Evolutionary conservation across 2,797 vertebrate genomes (phyloP).

Genomic region (Cottoperca gobio): DNA sequence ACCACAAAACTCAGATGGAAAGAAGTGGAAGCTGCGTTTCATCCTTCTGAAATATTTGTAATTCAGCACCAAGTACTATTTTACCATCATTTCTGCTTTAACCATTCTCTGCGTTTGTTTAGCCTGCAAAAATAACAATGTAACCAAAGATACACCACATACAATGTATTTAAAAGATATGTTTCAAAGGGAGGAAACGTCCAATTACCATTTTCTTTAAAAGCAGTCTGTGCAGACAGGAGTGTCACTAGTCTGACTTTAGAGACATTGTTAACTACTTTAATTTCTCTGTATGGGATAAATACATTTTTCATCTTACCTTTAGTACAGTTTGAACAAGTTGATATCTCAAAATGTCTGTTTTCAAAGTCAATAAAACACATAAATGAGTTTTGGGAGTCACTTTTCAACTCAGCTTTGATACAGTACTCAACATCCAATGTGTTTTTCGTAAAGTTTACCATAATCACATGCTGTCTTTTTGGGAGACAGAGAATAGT

Average conservation of each 20-base stretch:
- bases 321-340: background rate
- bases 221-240: background rate
- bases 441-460: background rate
- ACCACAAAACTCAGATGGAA: constrained; percentile 7
- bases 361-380: background rate
- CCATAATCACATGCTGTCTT: background rate
- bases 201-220: background rate
- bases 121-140: background rate
- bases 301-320: no score
- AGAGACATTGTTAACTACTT: background rate
- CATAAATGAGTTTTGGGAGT: background rate
- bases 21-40: background rate
- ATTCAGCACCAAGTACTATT: background rate
- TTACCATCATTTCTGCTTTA: background rate
- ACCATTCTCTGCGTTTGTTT: background rate
- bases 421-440: no score
- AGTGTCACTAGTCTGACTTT: background rate
- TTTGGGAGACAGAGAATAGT: accelerated
- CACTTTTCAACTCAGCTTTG: background rate
- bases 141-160: background rate
- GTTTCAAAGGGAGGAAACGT: background rate
- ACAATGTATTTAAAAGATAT: background rate
- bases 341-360: background rate
- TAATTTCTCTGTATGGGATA: no score
- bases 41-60: background rate